Evolutionary conservation across 1,140 invertebrate species (phyloP), one percentile per base, ranked within the genome.

Genomic region (Gryon sp.): DNA sequence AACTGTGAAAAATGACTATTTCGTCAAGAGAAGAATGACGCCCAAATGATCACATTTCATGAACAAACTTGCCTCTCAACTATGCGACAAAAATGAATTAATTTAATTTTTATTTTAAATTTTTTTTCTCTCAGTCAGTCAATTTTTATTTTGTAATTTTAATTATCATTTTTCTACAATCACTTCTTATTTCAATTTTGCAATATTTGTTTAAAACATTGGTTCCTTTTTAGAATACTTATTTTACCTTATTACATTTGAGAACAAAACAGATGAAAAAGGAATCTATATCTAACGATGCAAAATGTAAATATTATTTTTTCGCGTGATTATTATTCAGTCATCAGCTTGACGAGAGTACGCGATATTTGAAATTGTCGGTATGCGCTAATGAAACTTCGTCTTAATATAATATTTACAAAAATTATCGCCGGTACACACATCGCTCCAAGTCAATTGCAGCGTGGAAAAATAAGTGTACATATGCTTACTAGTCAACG

Each of bases 321-420:
- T 50, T 22, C 12, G 8, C 9, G 32, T 50, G 11, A 18, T 55
- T 28, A 30, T 59, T 45, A 40, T 34, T 32, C 32, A 45, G 40
- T 45, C 28, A 41, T 41, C 36, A 22, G 18, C 55, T 28, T 45
- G n/a, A n/a, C 40, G 45, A 28, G 38, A 16, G 20, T 28, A 9
- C 24, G 28, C 45, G 32, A 68, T 48, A 48, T 30, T 52, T 55
- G 9, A 57, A 62, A 50, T 53, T 22, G 52, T 5, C 9, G 52
- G 48, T 57, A 66, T 66, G 62, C 53, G 45, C 34, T 59, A 69
- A 60, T 70, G 26, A 70, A 70, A 60, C 63, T 30, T 4, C 38
- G 38, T 53, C 46, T 62, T 62, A 46, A 59, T 46, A 55, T 22
- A 62, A 53, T 62, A 62, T 62, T 60, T 41, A 50, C 45, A 60